Conservation (phyloP, 1,140 invertebrate species). For the Hypsibius dujardini region DNA sequence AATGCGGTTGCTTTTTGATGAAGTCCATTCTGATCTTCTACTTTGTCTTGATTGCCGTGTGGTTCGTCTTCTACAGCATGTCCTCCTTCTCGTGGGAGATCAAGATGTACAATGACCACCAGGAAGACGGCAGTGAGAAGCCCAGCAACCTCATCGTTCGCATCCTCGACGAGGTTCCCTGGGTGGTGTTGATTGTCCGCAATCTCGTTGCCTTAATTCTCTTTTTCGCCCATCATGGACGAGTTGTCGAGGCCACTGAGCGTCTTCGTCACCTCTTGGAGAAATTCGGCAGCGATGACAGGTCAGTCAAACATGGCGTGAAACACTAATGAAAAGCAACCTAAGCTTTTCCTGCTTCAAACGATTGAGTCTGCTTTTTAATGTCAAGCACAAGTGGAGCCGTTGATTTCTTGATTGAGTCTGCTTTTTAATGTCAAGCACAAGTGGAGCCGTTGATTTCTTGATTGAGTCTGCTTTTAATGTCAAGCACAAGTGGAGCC, state of each 20-base stretch:
- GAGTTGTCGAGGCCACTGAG: neutral
- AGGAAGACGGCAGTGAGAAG: neutral
- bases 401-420: too few relatives aligned
- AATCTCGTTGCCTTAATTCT: neutral
- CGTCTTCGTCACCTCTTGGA: neutral
- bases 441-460: too few relatives aligned
- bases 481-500: too few relatives aligned
- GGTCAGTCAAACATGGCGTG: too few relatives aligned
- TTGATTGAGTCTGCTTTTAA: too few relatives aligned
- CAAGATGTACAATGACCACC: neutral
- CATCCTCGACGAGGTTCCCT: neutral
- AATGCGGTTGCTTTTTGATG: neutral
- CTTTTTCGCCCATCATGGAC: slow-evolving; percentile 3
- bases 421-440: too few relatives aligned
- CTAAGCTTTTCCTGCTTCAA: too few relatives aligned
- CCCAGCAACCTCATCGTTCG: neutral
- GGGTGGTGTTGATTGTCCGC: neutral
- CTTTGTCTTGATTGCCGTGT: neutral
- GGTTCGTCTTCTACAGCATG: neutral
- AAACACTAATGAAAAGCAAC: too few relatives aligned
- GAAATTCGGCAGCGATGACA: too few relatives aligned
- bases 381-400: too few relatives aligned
- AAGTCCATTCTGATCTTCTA: neutral
- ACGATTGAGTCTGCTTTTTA: too few relatives aligned
- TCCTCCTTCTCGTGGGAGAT: neutral